Conservation (phyloP, 2,888 invertebrate genomes). For the Meganola albula region DNA sequence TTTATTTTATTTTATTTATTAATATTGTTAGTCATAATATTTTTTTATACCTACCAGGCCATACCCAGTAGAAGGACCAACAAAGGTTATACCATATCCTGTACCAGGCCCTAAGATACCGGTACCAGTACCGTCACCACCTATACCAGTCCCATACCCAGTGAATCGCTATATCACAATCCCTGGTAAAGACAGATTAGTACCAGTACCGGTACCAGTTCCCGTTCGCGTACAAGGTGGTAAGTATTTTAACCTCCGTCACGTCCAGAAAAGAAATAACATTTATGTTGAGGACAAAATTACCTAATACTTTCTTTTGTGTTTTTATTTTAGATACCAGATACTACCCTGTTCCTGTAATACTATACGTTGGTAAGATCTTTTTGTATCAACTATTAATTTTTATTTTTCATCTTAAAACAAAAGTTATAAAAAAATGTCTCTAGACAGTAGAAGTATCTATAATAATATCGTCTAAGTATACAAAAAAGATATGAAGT, state of each 20-base stretch:
- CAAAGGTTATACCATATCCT: slow-evolving; percentile 30
- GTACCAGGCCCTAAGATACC: slow-evolving; percentile 29
- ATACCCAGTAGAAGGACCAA: slow-evolving; percentile 33
- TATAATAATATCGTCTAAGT: too few species aligned
- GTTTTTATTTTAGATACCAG: too few species aligned
- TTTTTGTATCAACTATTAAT: too few species aligned
- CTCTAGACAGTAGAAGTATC: too few species aligned
- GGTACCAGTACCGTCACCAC: slow-evolving; percentile 44
- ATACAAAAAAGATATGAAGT: too few species aligned
- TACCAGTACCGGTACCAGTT: slow-evolving; percentile 42
- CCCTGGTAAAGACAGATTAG: slow-evolving; percentile 45
- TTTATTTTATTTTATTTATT: too few species aligned
- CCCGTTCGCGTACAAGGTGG: slow-evolving; percentile 18
- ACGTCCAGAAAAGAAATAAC: too few species aligned
- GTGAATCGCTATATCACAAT: slow-evolving; percentile 45
- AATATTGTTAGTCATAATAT: too few species aligned
- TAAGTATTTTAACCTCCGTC: slow-evolving; percentile 11
- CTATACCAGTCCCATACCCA: slow-evolving; percentile 39
- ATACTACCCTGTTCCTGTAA: slow-evolving; percentile 43
- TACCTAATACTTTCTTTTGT: too few species aligned
- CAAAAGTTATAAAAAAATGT: too few species aligned
- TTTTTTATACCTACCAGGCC: slow-evolving; percentile 28
- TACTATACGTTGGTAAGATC: slow-evolving; percentile 53
- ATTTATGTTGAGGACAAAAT: not conserved
- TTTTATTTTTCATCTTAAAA: not conserved